phyloP scores from a whole-genome alignment of 2,797 vertebrate genomes.

The Loriculus beryllinus region DNA sequence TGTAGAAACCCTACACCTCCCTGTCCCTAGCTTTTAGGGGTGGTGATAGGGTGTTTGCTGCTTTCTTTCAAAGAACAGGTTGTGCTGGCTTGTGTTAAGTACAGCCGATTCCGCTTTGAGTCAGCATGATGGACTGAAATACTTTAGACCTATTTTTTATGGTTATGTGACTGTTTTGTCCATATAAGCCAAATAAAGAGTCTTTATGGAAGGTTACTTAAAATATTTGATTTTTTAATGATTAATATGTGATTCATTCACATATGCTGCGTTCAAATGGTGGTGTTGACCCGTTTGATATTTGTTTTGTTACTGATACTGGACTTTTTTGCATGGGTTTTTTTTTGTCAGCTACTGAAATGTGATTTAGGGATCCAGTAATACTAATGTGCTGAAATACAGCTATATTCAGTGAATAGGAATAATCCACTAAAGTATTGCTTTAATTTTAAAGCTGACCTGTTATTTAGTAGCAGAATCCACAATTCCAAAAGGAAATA shows the following conservation, averaged over 20 bases:
- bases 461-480: constrained; percentile 48
- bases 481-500: constrained; percentile 16
- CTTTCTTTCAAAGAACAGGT: neutral
- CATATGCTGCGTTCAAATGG: neutral
- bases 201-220: neutral
- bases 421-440: constrained; percentile 48
- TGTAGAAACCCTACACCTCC: fast-evolving
- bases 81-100: neutral
- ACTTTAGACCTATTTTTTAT: neutral
- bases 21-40: fast-evolving
- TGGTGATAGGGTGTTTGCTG: neutral
- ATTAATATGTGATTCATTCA: neutral
- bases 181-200: neutral
- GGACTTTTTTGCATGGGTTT: neutral
- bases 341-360: constrained; percentile 6
- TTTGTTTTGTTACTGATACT: neutral
- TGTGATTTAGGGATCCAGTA: constrained; percentile 66
- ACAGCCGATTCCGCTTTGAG: neutral
- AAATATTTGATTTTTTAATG: neutral
- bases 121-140: neutral
- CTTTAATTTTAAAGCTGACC: constrained; percentile 69
- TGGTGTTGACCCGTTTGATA: neutral
- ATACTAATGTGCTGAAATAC: constrained; percentile 45
- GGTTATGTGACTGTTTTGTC: neutral
- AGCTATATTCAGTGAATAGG: constrained; percentile 18